Conservation (phyloP, 2,113 vertebrate species). For the Athene cunicularia region DNA sequence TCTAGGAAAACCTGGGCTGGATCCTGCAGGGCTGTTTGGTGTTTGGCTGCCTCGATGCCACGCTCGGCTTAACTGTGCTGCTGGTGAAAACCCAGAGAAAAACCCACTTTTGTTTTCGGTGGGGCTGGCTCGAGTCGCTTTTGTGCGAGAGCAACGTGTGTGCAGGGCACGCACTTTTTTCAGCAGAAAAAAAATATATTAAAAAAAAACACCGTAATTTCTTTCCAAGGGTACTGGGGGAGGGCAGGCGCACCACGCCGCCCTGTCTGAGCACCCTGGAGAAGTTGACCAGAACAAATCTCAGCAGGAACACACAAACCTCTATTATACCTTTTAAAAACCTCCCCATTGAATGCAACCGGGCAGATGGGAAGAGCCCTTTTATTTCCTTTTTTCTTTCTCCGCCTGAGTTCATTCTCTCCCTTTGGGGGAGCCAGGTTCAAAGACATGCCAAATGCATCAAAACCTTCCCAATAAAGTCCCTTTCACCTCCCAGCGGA, state of each 20-base stretch:
- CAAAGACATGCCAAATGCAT: constrained; percentile 63
- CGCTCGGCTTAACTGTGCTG: not conserved
- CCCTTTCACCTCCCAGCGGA: not conserved
- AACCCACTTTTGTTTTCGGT: not conserved
- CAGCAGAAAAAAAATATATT: not conserved
- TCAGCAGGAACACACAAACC: constrained; percentile 56
- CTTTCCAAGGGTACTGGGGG: not conserved
- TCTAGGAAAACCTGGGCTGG: not conserved
- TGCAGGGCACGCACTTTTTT: not conserved
- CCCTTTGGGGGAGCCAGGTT: constrained; percentile 48
- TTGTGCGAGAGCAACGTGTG: not conserved
- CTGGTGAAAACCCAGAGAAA: not conserved
- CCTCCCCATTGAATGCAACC: constrained; percentile 37
- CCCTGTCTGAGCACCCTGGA: not conserved
- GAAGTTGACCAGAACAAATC: constrained; percentile 65
- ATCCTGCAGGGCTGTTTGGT: not conserved
- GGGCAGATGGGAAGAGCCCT: constrained; percentile 50
- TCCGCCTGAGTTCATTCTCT: constrained; percentile 49
- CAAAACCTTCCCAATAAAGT: constrained; percentile 48
- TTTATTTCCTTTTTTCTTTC: constrained; percentile 53
- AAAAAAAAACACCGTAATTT: not conserved
- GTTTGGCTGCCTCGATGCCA: not conserved
- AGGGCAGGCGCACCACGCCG: accelerated
- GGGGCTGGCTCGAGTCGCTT: accelerated
- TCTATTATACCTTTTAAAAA: constrained; percentile 51